A percentile compares a stretch with the other conserved stretches of the same genome.
Evolutionary conservation across 2,113 vertebrate genomes (phyloP).

Genomic region (Phrynosoma platyrhinos): DNA sequence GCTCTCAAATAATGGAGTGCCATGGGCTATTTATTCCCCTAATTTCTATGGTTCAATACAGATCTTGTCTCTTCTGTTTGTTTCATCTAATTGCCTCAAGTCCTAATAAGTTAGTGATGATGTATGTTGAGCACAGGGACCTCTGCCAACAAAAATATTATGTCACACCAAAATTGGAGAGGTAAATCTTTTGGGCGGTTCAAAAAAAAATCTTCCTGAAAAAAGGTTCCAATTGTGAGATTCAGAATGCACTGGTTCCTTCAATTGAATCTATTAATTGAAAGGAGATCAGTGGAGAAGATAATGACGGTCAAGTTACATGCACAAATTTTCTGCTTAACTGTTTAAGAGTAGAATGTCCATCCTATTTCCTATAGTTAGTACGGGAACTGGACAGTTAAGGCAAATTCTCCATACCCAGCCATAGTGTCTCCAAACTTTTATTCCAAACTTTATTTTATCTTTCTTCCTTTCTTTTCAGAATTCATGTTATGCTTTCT

Average conservation of each 20-base stretch:
- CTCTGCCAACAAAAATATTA: conserved; percentile 92
- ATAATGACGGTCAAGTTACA: neutral
- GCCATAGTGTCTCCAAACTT: neutral
- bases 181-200: conserved; percentile 74
- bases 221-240: conserved; percentile 74
- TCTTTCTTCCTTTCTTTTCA: too few relatives aligned
- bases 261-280: conserved; percentile 35
- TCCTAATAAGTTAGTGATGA: conserved; percentile 99
- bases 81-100: conserved; percentile 97
- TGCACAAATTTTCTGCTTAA: conserved; percentile 1
- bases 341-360: conserved; percentile 6
- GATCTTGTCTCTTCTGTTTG: conserved; percentile 95
- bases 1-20: conserved; percentile 87
- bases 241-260: conserved; percentile 65
- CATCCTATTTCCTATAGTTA: neutral
- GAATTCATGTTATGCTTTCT: too few relatives aligned
- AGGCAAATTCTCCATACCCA: neutral
- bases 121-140: conserved; percentile 88
- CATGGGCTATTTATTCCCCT: conserved; percentile 88
- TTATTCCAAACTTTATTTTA: too few relatives aligned
- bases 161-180: conserved; percentile 77
- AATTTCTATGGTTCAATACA: conserved; percentile 89
- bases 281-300: conserved; percentile 46
- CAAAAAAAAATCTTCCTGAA: conserved; percentile 70
- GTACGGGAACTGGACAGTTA: neutral